Evolutionary conservation across 2,888 invertebrate species (phyloP), one percentile per base, ranked within the genome.

Genomic region (Andrena trimmerana): DNA sequence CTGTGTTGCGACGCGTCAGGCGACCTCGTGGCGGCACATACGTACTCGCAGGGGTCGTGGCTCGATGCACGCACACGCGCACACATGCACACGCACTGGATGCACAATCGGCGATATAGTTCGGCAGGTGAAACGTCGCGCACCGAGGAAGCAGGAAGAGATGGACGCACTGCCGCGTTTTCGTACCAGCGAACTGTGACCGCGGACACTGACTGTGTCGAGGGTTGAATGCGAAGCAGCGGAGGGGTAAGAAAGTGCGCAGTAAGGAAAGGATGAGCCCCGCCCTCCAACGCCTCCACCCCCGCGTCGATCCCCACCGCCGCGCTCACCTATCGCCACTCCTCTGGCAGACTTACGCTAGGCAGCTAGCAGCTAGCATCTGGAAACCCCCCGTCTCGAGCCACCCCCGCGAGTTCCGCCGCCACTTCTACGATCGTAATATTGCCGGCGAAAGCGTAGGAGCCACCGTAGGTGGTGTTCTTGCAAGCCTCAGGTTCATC

Each of bases 211-310:
- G 78, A 83, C 86, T 81, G 78, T 76, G 83, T 67, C 80, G 85
- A 83, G 89, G 88, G 88, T 88, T 85, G 84, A 88, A 84, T 81
- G 81, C 82, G 76, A 78, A 62, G 67, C 80, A 80, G 78, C 86
- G 88, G 88, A 88, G 91, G 90, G 91, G 90, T 90, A 91, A 92
- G 91, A 92, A 92, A 92, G 87, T 92, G 91, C 92, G 91, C 92
- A 91, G 91, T 91, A 90, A 91, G 91, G 88, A 91, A 90, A 90
- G 88, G 89, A 90, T 81, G 87, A 88, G 85, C 87, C 78, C 86
- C 90, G 86, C 90, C 87, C 86, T 86, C 79, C 60, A 27, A 50
- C 63, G 27, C 84, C 29, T 42, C 57, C 78, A 65, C 75, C 67
- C 54, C 71, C 75, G 66, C 75, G n/a, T 31, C 77, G 54, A 72